Evolutionary conservation across 2,888 invertebrate genomes (phyloP).

Genomic region (Cryptus viduatorius): DNA sequence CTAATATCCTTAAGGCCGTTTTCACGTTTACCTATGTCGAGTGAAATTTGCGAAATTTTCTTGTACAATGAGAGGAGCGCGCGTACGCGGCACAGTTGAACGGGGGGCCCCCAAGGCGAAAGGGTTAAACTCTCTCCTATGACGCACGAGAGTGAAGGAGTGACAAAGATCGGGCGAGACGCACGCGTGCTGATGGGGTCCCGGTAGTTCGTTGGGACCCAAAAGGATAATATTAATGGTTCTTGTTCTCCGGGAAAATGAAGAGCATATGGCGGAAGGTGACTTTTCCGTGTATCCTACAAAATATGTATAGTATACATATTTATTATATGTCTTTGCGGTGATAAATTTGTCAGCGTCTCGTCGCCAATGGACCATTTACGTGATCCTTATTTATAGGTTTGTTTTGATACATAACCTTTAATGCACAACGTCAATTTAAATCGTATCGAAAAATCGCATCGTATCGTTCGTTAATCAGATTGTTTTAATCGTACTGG

Average conservation of each 20-base stretch:
- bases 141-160: slow-evolving; percentile 12
- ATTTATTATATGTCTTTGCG: slow-evolving; percentile 5
- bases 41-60: slow-evolving; percentile 74
- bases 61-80: not conserved
- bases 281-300: not conserved
- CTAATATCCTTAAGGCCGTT: not conserved
- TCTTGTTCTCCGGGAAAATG: slow-evolving; percentile 52
- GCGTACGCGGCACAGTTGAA: slow-evolving; percentile 19
- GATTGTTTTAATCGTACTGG: no score
- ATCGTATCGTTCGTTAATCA: no score
- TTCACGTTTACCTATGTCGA: slow-evolving; percentile 35
- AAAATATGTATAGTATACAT: not conserved
- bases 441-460: no score
- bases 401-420: slow-evolving; percentile 42
- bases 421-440: not conserved
- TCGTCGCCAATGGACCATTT: slow-evolving; percentile 36
- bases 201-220: slow-evolving; percentile 22
- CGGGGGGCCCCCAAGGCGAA: not conserved
- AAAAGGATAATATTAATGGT: slow-evolving; percentile 65
- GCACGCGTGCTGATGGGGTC: slow-evolving; percentile 59
- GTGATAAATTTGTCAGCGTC: slow-evolving; percentile 26
- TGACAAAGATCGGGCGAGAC: not conserved
- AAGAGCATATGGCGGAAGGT: slow-evolving; percentile 48
- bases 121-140: slow-evolving; percentile 23
- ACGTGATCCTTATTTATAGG: slow-evolving; percentile 65